phyloP scores from a whole-genome alignment of 2,113 vertebrate genomes.

The Phyllostomus hastatus region DNA sequence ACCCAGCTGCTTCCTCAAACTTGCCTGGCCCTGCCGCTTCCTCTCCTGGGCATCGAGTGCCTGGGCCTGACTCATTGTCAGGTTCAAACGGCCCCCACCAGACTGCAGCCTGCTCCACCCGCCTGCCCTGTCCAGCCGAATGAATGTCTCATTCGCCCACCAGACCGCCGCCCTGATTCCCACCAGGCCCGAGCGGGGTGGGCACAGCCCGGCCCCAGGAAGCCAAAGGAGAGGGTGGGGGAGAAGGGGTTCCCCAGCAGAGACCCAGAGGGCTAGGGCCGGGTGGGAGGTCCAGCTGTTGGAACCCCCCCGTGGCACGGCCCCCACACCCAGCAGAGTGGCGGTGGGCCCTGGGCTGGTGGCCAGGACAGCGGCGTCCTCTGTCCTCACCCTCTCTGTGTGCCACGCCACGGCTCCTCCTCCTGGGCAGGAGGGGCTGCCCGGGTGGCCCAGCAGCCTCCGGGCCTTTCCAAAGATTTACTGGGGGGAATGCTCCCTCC shows the following conservation, averaged over 20 bases:
- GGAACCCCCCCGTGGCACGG: background rate
- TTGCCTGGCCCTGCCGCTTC: background rate
- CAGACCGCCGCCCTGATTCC: background rate
- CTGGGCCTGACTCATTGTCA: background rate
- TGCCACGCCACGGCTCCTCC: background rate
- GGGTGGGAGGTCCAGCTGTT: rapidly evolving
- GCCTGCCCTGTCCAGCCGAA: background rate
- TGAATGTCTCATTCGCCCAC: background rate
- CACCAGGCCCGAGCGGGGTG: rapidly evolving
- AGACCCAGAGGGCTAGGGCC: background rate
- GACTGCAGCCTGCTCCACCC: background rate
- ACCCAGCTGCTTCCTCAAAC: background rate
- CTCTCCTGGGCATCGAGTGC: background rate
- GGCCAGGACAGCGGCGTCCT: background rate
- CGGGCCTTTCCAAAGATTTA: background rate
- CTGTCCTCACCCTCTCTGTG: background rate
- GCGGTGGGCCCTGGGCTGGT: background rate
- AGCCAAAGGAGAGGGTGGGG: background rate
- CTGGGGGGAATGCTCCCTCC: constrained; percentile 18
- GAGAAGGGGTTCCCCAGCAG: background rate
- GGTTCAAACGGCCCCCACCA: background rate
- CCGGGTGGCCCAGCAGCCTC: background rate
- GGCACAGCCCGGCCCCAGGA: background rate
- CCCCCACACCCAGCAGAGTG: rapidly evolving
- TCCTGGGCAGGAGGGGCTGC: background rate